Percentiles rank a stretch among this genome's conserved stretches.
phyloP scores from a whole-genome alignment of 2,113 vertebrate genomes.

The Budorcas taxicolor region DNA sequence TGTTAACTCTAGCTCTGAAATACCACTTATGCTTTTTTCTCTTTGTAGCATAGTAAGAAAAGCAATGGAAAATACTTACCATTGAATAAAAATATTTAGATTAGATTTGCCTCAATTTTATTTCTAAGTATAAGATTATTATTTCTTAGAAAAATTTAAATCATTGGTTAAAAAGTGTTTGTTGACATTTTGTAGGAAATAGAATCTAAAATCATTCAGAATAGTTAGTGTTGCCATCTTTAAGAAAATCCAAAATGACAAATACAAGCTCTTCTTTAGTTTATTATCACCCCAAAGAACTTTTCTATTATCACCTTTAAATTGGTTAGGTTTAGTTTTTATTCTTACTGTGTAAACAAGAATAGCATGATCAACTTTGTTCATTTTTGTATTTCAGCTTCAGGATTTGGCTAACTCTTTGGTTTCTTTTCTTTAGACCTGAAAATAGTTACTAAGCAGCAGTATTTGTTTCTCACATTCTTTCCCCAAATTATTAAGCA shows the following conservation, averaged over 20 bases:
- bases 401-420: background rate
- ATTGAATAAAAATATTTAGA: conserved; percentile 35
- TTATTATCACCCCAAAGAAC: background rate
- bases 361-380: background rate
- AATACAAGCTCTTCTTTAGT: background rate
- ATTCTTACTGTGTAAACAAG: background rate
- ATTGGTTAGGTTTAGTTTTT: background rate
- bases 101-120: conserved; percentile 18
- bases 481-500: background rate
- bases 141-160: background rate
- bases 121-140: background rate
- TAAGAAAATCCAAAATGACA: background rate
- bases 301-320: background rate
- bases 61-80: conserved; percentile 32
- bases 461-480: background rate
- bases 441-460: background rate
- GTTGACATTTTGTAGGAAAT: background rate
- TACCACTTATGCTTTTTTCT: background rate
- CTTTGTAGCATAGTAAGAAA: background rate
- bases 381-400: background rate
- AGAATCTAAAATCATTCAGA: background rate
- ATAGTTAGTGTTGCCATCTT: background rate
- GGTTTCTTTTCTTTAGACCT: background rate
- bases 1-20: conserved; percentile 37
- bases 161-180: background rate